Conservation (phyloP, 2,113 vertebrate species). For the Rana temporaria region DNA sequence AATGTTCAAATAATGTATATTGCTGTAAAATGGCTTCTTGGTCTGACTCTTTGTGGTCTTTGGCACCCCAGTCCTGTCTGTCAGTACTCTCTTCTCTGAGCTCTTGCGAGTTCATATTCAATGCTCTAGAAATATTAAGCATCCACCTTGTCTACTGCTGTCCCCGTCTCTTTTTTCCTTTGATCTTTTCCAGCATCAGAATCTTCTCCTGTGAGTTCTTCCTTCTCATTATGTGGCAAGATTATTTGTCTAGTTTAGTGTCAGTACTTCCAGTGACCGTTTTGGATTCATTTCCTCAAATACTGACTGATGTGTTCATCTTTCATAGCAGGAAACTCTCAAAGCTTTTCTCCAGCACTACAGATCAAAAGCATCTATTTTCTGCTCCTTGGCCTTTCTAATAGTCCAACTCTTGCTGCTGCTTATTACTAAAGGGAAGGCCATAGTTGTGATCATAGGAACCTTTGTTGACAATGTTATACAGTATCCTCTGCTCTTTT, state of each 20-base stretch:
- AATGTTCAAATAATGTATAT: no score
- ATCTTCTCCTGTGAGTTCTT: no score
- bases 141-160: no score
- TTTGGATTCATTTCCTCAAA: background rate
- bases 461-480: background rate
- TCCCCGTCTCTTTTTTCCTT: no score
- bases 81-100: no score
- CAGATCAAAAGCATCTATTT: slow-evolving; percentile 2
- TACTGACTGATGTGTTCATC: background rate
- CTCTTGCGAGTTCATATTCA: no score
- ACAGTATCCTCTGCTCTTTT: background rate
- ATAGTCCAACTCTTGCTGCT: background rate
- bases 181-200: no score
- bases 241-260: background rate
- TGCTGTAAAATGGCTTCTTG: no score
- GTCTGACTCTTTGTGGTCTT: no score
- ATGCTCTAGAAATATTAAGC: no score
- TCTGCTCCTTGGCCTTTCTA: background rate
- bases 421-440: background rate
- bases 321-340: background rate
- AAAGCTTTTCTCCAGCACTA: background rate
- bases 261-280: background rate
- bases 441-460: background rate
- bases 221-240: no score
- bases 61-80: no score